Percentiles rank a stretch among this genome's conserved stretches.
Conservation (phyloP, 1,140 invertebrate genomes). For the Campoletis sonorensis region DNA sequence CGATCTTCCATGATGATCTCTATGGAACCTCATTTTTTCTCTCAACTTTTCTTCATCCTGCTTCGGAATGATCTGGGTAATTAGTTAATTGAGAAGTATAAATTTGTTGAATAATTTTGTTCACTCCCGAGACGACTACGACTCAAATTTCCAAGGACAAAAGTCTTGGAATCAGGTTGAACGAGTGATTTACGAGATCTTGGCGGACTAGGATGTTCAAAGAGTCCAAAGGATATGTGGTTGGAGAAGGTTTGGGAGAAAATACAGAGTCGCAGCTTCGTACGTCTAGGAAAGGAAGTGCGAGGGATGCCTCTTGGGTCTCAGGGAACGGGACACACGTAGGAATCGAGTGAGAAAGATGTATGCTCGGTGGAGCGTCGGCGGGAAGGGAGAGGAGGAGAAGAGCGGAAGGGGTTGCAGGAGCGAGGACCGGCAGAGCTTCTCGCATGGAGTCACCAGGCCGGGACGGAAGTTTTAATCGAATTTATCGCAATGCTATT, state of each 20-base stretch:
- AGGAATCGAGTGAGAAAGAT: slow-evolving; percentile 23
- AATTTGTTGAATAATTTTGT: background rate
- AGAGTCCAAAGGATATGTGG: slow-evolving; percentile 13
- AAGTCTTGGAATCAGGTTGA: background rate
- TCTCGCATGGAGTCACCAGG: slow-evolving; percentile 39
- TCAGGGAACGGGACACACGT: background rate
- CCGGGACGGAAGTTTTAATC: slow-evolving; percentile 73
- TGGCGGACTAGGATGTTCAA: background rate
- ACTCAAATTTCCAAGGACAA: slow-evolving; percentile 42
- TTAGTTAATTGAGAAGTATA: too few species aligned
- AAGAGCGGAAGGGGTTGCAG: slow-evolving; percentile 52
- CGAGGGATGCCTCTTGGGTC: background rate
- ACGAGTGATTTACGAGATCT: background rate
- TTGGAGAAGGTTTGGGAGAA: background rate
- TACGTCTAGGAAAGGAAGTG: background rate
- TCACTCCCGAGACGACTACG: slow-evolving; percentile 53
- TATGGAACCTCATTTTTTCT: too few species aligned
- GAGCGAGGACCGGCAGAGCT: slow-evolving; percentile 57
- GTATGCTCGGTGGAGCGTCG: slow-evolving; percentile 48
- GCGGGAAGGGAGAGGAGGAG: slow-evolving; percentile 53
- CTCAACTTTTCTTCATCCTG: too few species aligned
- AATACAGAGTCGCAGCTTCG: background rate
- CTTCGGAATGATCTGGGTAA: too few species aligned
- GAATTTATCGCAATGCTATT: slow-evolving; percentile 76
- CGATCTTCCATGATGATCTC: too few species aligned